Base-by-base conservation (phyloP, 1,140 invertebrate species). In the Anoplolepis gracilipes region DNA sequence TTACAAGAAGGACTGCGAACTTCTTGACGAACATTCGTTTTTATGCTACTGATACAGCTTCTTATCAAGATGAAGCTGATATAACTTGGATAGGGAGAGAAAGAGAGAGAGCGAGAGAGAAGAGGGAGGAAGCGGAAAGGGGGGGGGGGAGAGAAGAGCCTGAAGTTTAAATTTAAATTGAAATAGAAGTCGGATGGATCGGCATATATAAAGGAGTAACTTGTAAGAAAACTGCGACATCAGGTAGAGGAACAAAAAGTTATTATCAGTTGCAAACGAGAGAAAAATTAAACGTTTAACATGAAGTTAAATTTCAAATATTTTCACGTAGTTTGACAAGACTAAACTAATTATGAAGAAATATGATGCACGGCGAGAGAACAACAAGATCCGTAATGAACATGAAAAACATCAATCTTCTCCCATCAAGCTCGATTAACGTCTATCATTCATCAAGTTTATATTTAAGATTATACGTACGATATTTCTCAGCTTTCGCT, bases 141-240 rank as follows among this genome's bases (percentile, higher is more conserved):
- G n/a, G 13, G 13, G 25, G 19, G 16, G 1, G 5, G 16, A 0
- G 8, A 19, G 16, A 10, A 33, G 11, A 19, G 46, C 19, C 30
- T 11, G 10, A 33, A 57, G 55, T 81, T 84, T 57, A 49, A 89
- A 88, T 87, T 78, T 86, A 87, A 86, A 90, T 87, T 87, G 55
- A 49, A 33, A 42, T 10, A 57, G 85, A 81, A 90, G 67, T 72
- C 61, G 78, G 49, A 55, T 85, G 73, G 22, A 86, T 89, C 79
- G 84, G 67, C 30, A 84, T 59, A 19, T 49, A 84, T 30, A 53
- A 39, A 75, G 67, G 67, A 87, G 85, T 90, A 87, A 86, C 77
- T 89, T 49, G 76, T 57, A 64, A 30, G 30, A 87, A 90, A 85
- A 76, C 64, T 79, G 49, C 13, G 39, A 62, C 28, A 49, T 33